phyloP scores from a whole-genome alignment of 1,140 invertebrate species.

The Coelopa frigida region DNA sequence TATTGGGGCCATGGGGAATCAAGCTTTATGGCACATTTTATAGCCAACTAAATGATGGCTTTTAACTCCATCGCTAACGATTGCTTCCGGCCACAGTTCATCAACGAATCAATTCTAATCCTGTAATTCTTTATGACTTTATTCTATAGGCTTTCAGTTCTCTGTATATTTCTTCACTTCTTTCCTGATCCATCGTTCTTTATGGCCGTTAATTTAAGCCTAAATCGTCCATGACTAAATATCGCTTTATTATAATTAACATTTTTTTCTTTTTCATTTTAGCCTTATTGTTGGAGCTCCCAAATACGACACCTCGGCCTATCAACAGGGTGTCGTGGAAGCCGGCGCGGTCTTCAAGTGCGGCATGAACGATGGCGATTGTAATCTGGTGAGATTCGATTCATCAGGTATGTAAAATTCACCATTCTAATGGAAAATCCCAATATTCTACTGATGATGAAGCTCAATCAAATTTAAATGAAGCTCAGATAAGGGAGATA shows the following conservation, averaged over 20 bases:
- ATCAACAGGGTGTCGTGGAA: slow-evolving; percentile 47
- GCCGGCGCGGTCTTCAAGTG: slow-evolving; percentile 77
- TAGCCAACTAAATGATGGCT: no score
- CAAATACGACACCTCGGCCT: slow-evolving; percentile 57
- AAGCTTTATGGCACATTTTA: no score
- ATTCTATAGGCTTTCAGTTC: background rate
- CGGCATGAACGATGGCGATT: slow-evolving; percentile 53
- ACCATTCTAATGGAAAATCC: background rate
- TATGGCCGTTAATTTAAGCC: background rate
- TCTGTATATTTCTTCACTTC: background rate
- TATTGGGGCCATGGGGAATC: no score
- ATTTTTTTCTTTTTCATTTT: slow-evolving; percentile 29
- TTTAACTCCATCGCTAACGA: no score
- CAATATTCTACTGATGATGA: no score
- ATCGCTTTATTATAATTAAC: slow-evolving; percentile 4
- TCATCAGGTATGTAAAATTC: slow-evolving; percentile 52
- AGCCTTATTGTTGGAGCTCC: slow-evolving; percentile 79
- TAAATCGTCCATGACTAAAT: background rate
- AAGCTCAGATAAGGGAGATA: no score
- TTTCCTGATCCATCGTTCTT: no score
- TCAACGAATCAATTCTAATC: background rate
- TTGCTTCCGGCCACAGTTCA: no score
- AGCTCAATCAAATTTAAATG: no score
- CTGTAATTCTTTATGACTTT: background rate
- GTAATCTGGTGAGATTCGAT: slow-evolving; percentile 66